Percentiles rank a stretch among this genome's conserved stretches.
These are phyloP conservation scores for Drosophila subpulchrella DNA, from an alignment of 1,140 invertebrate genomes.

Conservation along the genomic window DNA sequence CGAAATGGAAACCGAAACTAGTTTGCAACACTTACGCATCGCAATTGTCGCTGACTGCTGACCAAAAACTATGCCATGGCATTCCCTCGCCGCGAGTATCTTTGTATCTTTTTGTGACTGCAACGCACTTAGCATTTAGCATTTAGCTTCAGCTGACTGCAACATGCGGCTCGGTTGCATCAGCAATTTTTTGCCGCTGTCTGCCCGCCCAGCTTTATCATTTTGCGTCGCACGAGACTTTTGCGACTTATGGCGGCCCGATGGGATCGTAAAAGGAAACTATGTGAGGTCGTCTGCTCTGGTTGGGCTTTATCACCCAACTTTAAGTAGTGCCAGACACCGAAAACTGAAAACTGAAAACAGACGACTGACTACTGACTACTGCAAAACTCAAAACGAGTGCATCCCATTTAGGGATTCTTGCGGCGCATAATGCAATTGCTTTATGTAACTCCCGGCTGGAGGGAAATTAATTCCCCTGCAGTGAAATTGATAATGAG, in stretches of 20 bases:
- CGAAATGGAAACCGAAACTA: slow-evolving; percentile 64
- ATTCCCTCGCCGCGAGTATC: slow-evolving; percentile 32
- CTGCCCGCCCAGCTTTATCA: slow-evolving; percentile 56
- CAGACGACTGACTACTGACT: no score
- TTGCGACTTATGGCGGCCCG: slow-evolving; percentile 57
- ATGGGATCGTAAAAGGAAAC: slow-evolving; percentile 67
- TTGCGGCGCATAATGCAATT: slow-evolving; percentile 52
- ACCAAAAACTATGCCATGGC: slow-evolving; percentile 76
- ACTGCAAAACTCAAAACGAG: background rate
- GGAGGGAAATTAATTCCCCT: slow-evolving; percentile 42
- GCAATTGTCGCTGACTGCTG: slow-evolving; percentile 57
- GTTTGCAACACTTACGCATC: slow-evolving; percentile 65
- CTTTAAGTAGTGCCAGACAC: slow-evolving; percentile 51
- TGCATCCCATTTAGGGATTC: slow-evolving; percentile 35
- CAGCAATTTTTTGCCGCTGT: slow-evolving; percentile 61
- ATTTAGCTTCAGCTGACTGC: slow-evolving; percentile 61
- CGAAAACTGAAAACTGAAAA: slow-evolving; percentile 33
- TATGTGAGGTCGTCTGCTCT: slow-evolving; percentile 72
- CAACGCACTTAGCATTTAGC: slow-evolving; percentile 76
- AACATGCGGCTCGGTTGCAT: slow-evolving; percentile 76
- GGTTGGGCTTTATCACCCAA: slow-evolving; percentile 49
- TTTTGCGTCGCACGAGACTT: slow-evolving; percentile 71
- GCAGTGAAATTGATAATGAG: slow-evolving; percentile 69
- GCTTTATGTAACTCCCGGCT: slow-evolving; percentile 55
- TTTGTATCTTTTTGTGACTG: slow-evolving; percentile 32